Evolutionary conservation across 2,797 vertebrate species (phyloP), one percentile per base, ranked within the genome.

Genomic region (Gymnothorax javanicus): DNA sequence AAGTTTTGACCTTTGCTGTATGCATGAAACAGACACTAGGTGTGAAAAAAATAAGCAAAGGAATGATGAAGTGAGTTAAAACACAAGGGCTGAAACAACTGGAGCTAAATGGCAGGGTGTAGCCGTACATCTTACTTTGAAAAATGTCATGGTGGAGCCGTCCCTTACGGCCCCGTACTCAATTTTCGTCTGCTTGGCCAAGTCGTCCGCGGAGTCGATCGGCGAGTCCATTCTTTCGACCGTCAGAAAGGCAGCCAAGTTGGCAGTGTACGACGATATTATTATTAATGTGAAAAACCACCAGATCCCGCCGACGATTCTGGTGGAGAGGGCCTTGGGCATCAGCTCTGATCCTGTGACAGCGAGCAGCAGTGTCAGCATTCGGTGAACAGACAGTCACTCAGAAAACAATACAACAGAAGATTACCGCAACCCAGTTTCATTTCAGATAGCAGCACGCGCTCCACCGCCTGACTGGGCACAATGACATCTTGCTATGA

Each of bases 251-350:
- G 98, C 98, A 84, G 98, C 98, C 95, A 99, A 91, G 95, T 99
- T 99, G 91, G 98, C 98, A 82, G 98, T 99, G 87, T 99, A 99
- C 62, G 98, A 99, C 86, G 98, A 99, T 93, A 99, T 98, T 93
- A 99, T 98, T 94, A 99, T 98, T 91, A 99, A 91, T n/a, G 98
- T 99, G 92, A 99, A 99, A 95, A 99, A 99, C 98, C 98, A 99
- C 98, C 98, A 99, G 93, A 99, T 99, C 87, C 98, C 98, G 92
- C 98, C 98, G 84, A 99, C 98, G 94, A 99, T 99, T 95, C 98
- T 97, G 62, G 98, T 99, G 17, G 98, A 99, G 88, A 99, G 97
- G 91, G 98, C 98, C 95, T 98, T 99, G 85, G 98, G 98, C 98
- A 99, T 99, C 93, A 99, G 94, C 92, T 99, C 98, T 73, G 98